These are phyloP conservation scores for Crioceris asparagi DNA, from an alignment of 2,888 invertebrate genomes.

Conservation along the genomic window DNA sequence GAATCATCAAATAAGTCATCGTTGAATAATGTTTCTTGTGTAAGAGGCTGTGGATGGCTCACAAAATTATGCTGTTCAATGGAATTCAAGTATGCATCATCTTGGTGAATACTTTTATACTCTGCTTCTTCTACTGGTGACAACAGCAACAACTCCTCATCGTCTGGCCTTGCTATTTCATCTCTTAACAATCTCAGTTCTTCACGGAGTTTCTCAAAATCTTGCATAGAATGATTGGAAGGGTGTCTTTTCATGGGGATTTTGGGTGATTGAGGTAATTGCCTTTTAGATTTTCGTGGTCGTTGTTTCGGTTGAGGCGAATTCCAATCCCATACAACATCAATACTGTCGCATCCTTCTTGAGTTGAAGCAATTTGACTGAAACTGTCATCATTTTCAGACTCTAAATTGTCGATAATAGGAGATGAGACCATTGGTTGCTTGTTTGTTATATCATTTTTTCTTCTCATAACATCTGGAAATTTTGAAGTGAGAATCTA, in stretches of 20 bases:
- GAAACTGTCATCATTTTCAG: constrained; percentile 17
- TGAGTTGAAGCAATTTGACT: constrained; percentile 32
- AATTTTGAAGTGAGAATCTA: no score
- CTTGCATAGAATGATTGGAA: constrained; percentile 26
- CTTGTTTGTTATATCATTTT: no score
- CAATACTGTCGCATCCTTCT: constrained; percentile 33
- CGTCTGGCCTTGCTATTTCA: constrained; percentile 25
- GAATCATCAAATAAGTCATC: constrained; percentile 33
- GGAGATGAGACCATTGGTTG: no score
- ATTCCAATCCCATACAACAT: constrained; percentile 44
- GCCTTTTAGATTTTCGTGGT: constrained; percentile 15
- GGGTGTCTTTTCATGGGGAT: constrained; percentile 26
- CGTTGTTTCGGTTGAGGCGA: constrained; percentile 29
- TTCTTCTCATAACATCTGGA: no score
- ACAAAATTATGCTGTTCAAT: background rate
- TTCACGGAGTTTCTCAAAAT: constrained; percentile 32
- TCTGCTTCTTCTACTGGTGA: constrained; percentile 26
- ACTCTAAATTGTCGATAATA: no score
- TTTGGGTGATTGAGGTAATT: constrained; percentile 27
- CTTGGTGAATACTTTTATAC: constrained; percentile 18
- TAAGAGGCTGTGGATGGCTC: constrained; percentile 1
- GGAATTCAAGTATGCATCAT: background rate
- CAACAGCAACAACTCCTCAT: constrained; percentile 25
- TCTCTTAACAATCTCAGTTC: constrained; percentile 30
- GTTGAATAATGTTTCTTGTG: constrained; percentile 10